phyloP scores from a whole-genome alignment of 2,113 vertebrate species.

The Petromus typicus region DNA sequence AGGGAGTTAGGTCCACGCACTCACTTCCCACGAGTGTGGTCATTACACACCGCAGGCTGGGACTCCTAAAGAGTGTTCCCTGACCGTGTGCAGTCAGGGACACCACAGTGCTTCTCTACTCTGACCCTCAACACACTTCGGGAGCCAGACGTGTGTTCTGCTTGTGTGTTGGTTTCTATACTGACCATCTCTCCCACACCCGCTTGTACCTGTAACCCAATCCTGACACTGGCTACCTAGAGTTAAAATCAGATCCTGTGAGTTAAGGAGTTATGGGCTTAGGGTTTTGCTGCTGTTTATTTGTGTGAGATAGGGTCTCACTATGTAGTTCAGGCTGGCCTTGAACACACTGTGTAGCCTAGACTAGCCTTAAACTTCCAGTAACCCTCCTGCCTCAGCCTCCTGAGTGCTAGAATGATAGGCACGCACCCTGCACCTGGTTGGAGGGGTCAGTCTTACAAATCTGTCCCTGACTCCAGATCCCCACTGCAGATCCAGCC shows the following conservation, averaged over 20 bases:
- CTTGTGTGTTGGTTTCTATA: neutral
- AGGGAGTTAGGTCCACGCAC: fast-evolving
- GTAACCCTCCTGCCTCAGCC: neutral
- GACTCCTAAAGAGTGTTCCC: neutral
- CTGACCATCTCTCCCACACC: neutral
- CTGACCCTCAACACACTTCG: neutral
- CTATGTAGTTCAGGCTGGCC: neutral
- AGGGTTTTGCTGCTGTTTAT: neutral
- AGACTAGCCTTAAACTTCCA: neutral
- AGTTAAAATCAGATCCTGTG: neutral
- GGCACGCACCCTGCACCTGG: too few relatives aligned
- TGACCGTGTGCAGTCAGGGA: neutral
- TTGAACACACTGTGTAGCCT: neutral
- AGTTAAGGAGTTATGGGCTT: neutral
- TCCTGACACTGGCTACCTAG: neutral
- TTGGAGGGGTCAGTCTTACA: neutral
- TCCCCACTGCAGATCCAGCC: neutral
- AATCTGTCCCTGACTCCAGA: neutral
- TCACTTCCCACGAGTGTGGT: neutral
- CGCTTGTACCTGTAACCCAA: neutral
- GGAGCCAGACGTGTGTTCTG: neutral
- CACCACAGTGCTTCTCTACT: neutral
- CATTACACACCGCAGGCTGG: neutral
- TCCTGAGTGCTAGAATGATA: neutral
- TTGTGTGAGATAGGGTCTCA: neutral